Evolutionary conservation across 2,888 invertebrate species (phyloP).

Genomic region (Calliphora vomitoria): DNA sequence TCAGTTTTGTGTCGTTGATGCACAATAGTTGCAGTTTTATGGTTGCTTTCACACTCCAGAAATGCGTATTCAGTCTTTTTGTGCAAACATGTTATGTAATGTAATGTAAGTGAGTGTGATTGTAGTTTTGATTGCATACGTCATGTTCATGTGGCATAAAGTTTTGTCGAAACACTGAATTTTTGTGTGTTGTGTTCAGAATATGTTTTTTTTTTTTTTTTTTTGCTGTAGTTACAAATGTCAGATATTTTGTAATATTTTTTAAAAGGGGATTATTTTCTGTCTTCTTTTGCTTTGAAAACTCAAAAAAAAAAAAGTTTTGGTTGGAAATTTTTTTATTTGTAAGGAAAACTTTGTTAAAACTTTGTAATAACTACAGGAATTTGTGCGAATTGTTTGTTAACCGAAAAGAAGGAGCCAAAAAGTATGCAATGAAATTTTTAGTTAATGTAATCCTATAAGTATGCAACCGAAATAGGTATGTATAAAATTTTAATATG

Average conservation of each 20-base stretch:
- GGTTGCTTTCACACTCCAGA: conserved; percentile 54
- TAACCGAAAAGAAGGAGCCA: background rate
- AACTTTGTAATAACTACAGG: conserved; percentile 24
- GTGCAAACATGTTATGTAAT: background rate
- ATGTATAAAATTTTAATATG: background rate
- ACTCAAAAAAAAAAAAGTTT: background rate
- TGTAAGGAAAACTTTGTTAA: background rate
- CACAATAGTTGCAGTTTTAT: conserved; percentile 54
- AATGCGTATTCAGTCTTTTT: conserved; percentile 31
- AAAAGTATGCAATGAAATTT: conserved; percentile 36
- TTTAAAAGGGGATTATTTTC: background rate
- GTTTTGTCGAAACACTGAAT: conserved; percentile 24
- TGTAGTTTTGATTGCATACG: conserved; percentile 38
- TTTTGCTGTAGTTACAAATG: conserved; percentile 8
- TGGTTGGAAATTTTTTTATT: too few relatives aligned
- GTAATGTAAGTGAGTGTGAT: background rate
- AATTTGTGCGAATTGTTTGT: conserved; percentile 21
- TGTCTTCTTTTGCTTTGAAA: conserved; percentile 1
- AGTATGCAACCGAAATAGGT: conserved; percentile 17
- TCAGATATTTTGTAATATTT: conserved; percentile 23
- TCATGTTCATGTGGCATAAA: conserved; percentile 45
- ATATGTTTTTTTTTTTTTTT: too few relatives aligned
- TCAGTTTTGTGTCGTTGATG: conserved; percentile 36
- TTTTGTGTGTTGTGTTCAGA: background rate
- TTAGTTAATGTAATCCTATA: conserved; percentile 20